A percentile compares a stretch with the other conserved stretches of the same genome.
These are phyloP conservation scores for Euphydryas editha DNA, from an alignment of 2,888 invertebrate genomes.

Conservation along the genomic window DNA sequence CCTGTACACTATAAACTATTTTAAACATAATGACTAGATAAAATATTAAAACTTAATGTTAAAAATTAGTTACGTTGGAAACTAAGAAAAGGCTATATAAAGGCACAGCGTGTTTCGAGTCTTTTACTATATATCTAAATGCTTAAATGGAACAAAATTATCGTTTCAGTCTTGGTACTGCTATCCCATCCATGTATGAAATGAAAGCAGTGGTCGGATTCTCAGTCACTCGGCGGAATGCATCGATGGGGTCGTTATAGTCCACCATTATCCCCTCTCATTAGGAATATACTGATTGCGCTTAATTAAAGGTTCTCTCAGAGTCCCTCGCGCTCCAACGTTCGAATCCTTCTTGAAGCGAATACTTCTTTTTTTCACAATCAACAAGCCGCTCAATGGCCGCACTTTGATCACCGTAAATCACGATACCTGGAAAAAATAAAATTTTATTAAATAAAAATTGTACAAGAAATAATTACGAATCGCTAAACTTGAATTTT, in stretches of 20 bases:
- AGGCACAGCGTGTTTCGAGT: conserved; percentile 77
- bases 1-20: conserved; percentile 49
- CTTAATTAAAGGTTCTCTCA: conserved; percentile 80
- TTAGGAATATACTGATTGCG: conserved; percentile 84
- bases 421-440: conserved; percentile 74
- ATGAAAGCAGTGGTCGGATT: conserved; percentile 71
- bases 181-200: conserved; percentile 72
- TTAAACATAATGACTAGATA: conserved; percentile 79
- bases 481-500: conserved; percentile 33
- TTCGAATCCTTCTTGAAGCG: conserved; percentile 67
- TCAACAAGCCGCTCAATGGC: conserved; percentile 77
- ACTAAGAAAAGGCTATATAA: conserved; percentile 68
- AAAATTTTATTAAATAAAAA: conserved; percentile 49
- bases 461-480: conserved; percentile 46
- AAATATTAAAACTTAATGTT: conserved; percentile 63
- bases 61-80: conserved; percentile 63
- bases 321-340: conserved; percentile 72
- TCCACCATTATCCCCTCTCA: conserved; percentile 82
- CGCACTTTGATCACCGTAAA: conserved; percentile 78
- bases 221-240: conserved; percentile 73
- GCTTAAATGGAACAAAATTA: conserved; percentile 72
- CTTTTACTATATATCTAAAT: conserved; percentile 72
- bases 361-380: conserved; percentile 81
- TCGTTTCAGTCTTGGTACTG: conserved; percentile 76
- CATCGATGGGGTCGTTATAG: conserved; percentile 79